Base-by-base conservation (phyloP, 2,797 vertebrate species). In the Hozukius guyotensis region DNA sequence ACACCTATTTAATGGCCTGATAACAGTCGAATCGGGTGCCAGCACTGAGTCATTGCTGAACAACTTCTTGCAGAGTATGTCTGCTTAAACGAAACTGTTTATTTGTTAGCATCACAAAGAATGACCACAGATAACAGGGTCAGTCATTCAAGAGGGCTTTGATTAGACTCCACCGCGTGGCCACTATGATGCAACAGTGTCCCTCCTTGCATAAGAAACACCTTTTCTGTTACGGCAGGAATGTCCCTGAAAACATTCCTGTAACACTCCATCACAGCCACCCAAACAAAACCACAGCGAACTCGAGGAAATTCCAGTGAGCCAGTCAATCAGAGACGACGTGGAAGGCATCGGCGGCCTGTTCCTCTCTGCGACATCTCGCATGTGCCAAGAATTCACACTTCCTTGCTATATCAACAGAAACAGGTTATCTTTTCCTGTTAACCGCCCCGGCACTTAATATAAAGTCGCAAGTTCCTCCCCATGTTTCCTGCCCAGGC, bases 391-490 rank as follows among this genome's bases (percentile, higher is more conserved):
- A 89, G 84, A 92, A 87, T 93, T 93, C 88, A 90, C 90, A 83
- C 91, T 93, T 94, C 88, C 92, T 84, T 77, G 90, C 92, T 90
- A 85, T 77, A 89, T 91, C 89, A 93, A 93, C 91, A 92, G 76
- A 92, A 91, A 80, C 89, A 92, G 91, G 91, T 93, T 93, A 89
- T 89, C 93, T 91, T 94, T 96, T 95, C 95, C 95, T 95, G 95
- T 95, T 93, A 95, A 95, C 90, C 84, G 80, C 85, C 82, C 77
- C 70, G 61, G 86, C 88, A 96, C 93, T 95, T 96, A 92, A 95
- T 95, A 95, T 95, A 94, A 95, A 94, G 91, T 94, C 94, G 91
- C 90, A 87, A 94, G 91, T 95, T 95, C 95, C 95, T 93, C 91
- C 89, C 81, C 74, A 72, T 81, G 83, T 89, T 95, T 96, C 95